Conservation (phyloP, 2,797 vertebrate genomes). For the Lacerta bilineata region DNA sequence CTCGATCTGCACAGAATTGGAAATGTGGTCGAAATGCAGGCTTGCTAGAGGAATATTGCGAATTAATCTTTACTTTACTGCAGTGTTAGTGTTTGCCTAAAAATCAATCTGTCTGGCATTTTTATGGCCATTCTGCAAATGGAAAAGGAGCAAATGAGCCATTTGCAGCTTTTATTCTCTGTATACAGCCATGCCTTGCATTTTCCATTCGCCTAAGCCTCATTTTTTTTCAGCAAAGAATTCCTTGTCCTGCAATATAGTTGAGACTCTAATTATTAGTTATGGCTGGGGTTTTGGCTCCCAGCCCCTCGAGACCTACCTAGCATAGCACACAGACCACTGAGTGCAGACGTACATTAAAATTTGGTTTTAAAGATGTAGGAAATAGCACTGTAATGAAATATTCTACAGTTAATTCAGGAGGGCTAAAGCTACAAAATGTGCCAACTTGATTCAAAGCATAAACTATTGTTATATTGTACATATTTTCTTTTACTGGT, state of each 20-base stretch:
- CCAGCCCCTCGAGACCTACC: constrained; percentile 40
- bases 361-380: constrained; percentile 42
- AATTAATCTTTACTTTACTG: constrained; percentile 78
- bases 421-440: constrained; percentile 24
- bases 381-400: constrained; percentile 36
- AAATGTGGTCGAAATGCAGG: constrained; percentile 66
- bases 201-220: constrained; percentile 59
- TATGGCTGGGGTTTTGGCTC: constrained; percentile 51
- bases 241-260: constrained; percentile 55
- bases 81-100: constrained; percentile 71
- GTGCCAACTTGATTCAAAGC: not conserved
- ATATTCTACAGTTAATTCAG: not conserved
- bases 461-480: constrained; percentile 15
- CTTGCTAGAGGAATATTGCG: constrained; percentile 59
- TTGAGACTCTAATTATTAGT: constrained; percentile 65
- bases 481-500: not conserved
- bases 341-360: constrained; percentile 27
- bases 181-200: constrained; percentile 73
- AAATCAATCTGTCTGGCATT: constrained; percentile 80
- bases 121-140: constrained; percentile 81
- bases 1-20: constrained; percentile 41
- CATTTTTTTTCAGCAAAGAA: constrained; percentile 53
- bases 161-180: constrained; percentile 77
- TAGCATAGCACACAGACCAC: constrained; percentile 42
- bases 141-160: constrained; percentile 79